Percentiles rank a stretch among this genome's conserved stretches.
These are phyloP conservation scores for mouse (Mus musculus) DNA, from an alignment of 2,113 vertebrate species.

Conservation along the genomic window GRCm39 chr9:115693501-115694000, in stretches of 20 bases:
- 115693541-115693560: not conserved
- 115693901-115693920: not conserved
- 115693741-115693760: slow-evolving; percentile 53
- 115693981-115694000: not conserved
- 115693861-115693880: too few relatives aligned
- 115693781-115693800: not conserved
- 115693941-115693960: not conserved
- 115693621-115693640: not conserved
- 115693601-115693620: not conserved
- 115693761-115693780: not conserved
- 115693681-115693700: not conserved
- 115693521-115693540: not conserved
- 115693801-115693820: slow-evolving; percentile 21
- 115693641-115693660: not conserved
- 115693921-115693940: not conserved
- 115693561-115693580: not conserved
- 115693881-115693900: not conserved
- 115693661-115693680: not conserved
- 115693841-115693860: not conserved
- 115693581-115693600: not conserved
- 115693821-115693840: not conserved
- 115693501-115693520: not conserved
- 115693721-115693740: slow-evolving; percentile 23
- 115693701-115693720: not conserved
- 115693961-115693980: not conserved